Evolutionary conservation across 2,888 invertebrate genomes (phyloP).

Genomic region (Blera fallax): DNA sequence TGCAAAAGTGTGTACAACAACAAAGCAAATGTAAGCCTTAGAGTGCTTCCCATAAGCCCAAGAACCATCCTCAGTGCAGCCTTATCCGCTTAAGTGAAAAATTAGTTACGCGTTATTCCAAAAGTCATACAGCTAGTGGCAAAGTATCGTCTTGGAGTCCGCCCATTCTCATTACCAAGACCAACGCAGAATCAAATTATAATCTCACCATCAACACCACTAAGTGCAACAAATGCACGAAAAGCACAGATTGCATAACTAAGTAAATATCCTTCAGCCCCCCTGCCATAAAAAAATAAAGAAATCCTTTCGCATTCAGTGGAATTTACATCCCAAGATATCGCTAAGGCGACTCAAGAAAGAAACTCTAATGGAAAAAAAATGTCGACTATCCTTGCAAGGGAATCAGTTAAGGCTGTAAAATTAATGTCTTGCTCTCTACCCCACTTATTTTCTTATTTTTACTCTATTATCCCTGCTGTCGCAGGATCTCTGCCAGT

Average conservation of each 20-base stretch:
- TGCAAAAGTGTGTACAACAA: no score
- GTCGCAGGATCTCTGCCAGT: conserved; percentile 5
- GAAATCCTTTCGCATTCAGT: neutral
- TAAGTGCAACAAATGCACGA: neutral
- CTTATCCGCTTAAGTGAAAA: no score
- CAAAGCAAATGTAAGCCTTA: no score
- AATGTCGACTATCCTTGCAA: neutral
- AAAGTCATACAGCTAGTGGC: no score
- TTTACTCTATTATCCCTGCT: conserved; percentile 40
- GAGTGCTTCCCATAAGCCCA: no score
- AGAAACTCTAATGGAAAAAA: neutral
- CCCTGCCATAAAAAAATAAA: neutral
- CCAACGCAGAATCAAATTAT: conserved; percentile 31
- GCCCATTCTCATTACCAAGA: conserved; percentile 8
- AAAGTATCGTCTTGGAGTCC: neutral
- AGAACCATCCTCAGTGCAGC: no score
- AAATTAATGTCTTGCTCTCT: neutral
- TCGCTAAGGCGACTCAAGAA: neutral
- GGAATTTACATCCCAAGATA: conserved; percentile 25
- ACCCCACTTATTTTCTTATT: neutral
- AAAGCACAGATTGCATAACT: no score
- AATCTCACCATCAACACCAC: neutral
- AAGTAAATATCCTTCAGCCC: neutral
- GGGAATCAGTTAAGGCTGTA: neutral
- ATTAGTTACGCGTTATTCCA: no score